phyloP scores from a whole-genome alignment of 2,797 vertebrate species.

The Sebastolobus altivelis region DNA sequence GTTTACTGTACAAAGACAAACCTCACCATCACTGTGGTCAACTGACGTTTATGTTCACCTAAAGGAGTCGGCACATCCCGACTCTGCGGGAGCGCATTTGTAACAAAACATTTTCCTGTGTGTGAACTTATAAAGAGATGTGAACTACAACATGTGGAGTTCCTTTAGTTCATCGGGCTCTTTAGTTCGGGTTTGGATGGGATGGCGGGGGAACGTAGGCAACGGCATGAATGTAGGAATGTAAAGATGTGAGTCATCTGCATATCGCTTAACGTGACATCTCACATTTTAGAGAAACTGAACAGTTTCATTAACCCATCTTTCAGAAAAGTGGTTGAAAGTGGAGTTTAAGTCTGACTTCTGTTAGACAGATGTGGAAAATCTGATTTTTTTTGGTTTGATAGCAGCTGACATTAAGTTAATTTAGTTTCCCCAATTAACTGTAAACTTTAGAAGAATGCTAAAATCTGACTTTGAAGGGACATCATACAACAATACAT shows the following conservation, averaged over 20 bases:
- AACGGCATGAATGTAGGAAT: background rate
- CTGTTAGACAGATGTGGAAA: background rate
- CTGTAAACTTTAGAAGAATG: background rate
- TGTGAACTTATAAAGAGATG: constrained; percentile 10
- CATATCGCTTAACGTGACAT: background rate
- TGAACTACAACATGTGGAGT: background rate
- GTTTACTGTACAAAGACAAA: constrained; percentile 67
- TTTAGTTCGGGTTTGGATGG: constrained; percentile 1
- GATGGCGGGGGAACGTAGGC: background rate
- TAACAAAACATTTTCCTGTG: background rate
- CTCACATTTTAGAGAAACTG: background rate
- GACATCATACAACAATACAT: background rate
- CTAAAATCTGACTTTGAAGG: background rate
- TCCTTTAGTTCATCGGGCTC: background rate
- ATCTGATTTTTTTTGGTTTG: background rate
- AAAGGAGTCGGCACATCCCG: background rate
- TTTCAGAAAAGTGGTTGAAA: background rate
- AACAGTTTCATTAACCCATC: background rate
- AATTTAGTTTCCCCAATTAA: background rate
- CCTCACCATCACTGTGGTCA: constrained; percentile 54
- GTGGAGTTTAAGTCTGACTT: background rate
- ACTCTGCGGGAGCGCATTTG: constrained; percentile 5
- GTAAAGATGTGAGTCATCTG: constrained; percentile 48
- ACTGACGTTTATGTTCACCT: constrained; percentile 34
- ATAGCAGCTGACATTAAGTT: background rate